These are phyloP conservation scores for Mactra quadrangularis DNA, from an alignment of 1,140 invertebrate species.

Conservation along the genomic window DNA sequence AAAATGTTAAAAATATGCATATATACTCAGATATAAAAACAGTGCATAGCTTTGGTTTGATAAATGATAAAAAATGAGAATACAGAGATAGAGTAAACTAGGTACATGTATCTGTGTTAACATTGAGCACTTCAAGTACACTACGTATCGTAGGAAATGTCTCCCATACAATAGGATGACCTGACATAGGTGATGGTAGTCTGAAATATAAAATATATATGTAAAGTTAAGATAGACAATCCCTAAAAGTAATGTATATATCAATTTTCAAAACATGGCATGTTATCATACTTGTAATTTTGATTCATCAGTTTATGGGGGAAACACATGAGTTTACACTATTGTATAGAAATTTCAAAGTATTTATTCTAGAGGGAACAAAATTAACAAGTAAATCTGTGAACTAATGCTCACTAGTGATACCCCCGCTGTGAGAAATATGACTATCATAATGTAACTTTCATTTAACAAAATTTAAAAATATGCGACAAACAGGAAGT, in stretches of 20 bases:
- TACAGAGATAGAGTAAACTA: not conserved
- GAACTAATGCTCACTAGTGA: no score
- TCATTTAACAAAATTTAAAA: no score
- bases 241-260: not conserved
- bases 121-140: conserved; percentile 76
- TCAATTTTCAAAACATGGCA: no score
- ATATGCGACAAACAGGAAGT: no score
- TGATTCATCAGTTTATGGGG: not conserved
- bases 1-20: no score
- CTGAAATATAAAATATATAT: no score
- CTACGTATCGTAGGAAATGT: conserved; percentile 77
- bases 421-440: no score
- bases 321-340: not conserved
- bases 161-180: conserved; percentile 73
- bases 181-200: conserved; percentile 68
- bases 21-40: no score
- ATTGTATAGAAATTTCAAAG: no score
- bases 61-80: not conserved
- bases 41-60: conserved; percentile 4
- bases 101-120: conserved; percentile 70
- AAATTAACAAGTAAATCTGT: no score
- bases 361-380: not conserved
- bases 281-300: no score
- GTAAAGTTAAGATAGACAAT: not conserved
- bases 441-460: no score